phyloP scores from a whole-genome alignment of 2,888 invertebrate genomes.

The Lysandra coridon region DNA sequence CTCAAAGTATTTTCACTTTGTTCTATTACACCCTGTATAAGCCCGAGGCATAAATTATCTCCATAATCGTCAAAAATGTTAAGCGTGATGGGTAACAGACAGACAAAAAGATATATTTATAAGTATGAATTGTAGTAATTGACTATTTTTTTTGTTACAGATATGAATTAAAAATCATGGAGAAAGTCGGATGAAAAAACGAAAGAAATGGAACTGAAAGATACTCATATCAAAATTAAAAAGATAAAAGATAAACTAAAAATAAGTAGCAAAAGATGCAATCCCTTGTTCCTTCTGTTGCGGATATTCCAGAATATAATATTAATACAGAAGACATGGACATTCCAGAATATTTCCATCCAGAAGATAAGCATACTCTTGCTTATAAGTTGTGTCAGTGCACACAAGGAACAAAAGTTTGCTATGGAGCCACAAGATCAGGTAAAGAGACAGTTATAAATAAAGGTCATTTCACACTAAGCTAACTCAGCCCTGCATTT shows the following conservation, averaged over 20 bases:
- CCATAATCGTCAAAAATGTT: neutral
- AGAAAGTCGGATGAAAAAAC: conserved; percentile 13
- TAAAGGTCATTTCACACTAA: too few species aligned
- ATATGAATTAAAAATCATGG: conserved; percentile 17
- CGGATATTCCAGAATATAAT: conserved; percentile 54
- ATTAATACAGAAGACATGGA: conserved; percentile 47
- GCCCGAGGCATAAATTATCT: too few species aligned
- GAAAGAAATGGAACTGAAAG: conserved; percentile 31
- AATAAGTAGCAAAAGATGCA: conserved; percentile 64
- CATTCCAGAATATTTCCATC: conserved; percentile 42
- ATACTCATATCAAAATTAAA: conserved; percentile 24
- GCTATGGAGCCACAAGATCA: conserved; percentile 75
- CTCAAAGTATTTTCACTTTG: too few species aligned
- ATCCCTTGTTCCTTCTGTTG: conserved; percentile 66
- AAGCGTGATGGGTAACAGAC: too few species aligned
- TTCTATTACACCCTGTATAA: too few species aligned
- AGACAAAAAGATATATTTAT: too few species aligned
- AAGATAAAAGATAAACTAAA: conserved; percentile 40
- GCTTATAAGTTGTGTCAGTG: conserved; percentile 53
- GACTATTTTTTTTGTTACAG: conserved; percentile 6
- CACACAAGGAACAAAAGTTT: conserved; percentile 67
- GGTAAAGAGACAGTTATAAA: conserved; percentile 47
- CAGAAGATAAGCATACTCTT: conserved; percentile 53
- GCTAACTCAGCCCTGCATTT: too few species aligned
- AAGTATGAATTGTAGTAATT: neutral